A percentile compares a stretch with the other conserved stretches of the same genome.
Conservation (phyloP, 1,140 invertebrate species). For the Bombus terrestris region DNA sequence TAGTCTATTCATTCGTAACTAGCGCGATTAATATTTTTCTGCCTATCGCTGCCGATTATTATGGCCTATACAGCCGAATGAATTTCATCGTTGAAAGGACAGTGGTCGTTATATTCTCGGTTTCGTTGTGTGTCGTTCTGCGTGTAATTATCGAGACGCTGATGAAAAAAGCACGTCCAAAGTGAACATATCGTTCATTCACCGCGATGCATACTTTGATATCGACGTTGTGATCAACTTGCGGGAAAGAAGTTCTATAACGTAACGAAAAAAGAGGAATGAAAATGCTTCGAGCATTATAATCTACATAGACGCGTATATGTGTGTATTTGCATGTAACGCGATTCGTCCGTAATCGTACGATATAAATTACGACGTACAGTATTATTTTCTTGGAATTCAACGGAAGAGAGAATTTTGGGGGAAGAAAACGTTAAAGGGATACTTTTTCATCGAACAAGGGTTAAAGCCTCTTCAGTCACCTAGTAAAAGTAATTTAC, state of each 20-base stretch:
- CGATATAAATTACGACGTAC: not conserved
- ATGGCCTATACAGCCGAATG: not conserved
- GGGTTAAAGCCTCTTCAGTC: conserved; percentile 51
- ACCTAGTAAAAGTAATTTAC: conserved; percentile 64
- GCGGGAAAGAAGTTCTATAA: not conserved
- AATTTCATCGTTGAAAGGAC: conserved; percentile 11
- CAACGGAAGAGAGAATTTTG: not conserved
- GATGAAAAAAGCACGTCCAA: not conserved
- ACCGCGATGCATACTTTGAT: not conserved
- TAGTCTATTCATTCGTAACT: conserved; percentile 36
- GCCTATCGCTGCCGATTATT: conserved; percentile 1
- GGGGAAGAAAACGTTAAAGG: conserved; percentile 2
- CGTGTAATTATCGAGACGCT: conserved; percentile 16
- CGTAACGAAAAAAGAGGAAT: too few species aligned
- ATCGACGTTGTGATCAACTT: conserved; percentile 16
- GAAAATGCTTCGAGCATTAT: not conserved
- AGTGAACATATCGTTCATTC: not conserved
- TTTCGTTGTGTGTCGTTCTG: not conserved
- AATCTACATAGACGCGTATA: not conserved
- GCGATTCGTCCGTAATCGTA: not conserved
- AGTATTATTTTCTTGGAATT: not conserved
- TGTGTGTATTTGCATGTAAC: too few species aligned
- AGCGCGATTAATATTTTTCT: conserved; percentile 48
- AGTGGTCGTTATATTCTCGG: conserved; percentile 15
- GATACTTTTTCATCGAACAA: conserved; percentile 14